Evolutionary conservation across 1,140 invertebrate genomes (phyloP).

Genomic region (Diabrotica undecimpunctata): DNA sequence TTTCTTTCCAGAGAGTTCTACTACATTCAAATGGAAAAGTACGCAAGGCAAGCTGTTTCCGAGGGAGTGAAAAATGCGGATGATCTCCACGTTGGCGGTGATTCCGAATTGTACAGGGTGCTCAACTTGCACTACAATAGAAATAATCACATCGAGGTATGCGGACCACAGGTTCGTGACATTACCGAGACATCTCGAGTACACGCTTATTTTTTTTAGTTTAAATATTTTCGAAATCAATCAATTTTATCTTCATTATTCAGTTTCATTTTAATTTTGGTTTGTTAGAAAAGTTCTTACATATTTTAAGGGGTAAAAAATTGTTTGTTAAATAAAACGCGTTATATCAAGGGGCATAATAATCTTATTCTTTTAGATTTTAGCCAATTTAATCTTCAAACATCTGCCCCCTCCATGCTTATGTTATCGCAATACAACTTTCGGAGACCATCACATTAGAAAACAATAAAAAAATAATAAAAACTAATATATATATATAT

Average conservation of each 20-base stretch:
- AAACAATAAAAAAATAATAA: no score
- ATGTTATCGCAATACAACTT: no score
- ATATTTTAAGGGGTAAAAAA: no score
- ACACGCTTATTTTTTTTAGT: constrained; percentile 19
- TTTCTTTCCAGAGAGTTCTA: constrained; percentile 93
- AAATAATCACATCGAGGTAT: constrained; percentile 99
- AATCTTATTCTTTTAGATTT: no score
- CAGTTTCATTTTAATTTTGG: not conserved
- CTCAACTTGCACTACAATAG: constrained; percentile 99
- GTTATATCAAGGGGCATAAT: no score
- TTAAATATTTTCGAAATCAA: not conserved
- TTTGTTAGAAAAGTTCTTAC: not conserved
- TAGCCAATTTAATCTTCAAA: no score
- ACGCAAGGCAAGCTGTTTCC: constrained; percentile 93
- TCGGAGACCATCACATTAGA: no score
- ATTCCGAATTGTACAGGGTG: constrained; percentile 96
- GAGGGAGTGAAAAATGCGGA: constrained; percentile 92
- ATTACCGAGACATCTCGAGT: constrained; percentile 40
- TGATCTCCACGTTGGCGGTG: constrained; percentile 87
- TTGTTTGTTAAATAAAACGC: no score
- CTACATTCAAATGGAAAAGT: constrained; percentile 99
- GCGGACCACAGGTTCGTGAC: constrained; percentile 56
- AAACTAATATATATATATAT: no score
- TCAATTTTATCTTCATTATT: not conserved
- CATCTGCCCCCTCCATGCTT: no score